Base-by-base conservation (phyloP, 2,797 vertebrate genomes). In the Capromys pilorides region DNA sequence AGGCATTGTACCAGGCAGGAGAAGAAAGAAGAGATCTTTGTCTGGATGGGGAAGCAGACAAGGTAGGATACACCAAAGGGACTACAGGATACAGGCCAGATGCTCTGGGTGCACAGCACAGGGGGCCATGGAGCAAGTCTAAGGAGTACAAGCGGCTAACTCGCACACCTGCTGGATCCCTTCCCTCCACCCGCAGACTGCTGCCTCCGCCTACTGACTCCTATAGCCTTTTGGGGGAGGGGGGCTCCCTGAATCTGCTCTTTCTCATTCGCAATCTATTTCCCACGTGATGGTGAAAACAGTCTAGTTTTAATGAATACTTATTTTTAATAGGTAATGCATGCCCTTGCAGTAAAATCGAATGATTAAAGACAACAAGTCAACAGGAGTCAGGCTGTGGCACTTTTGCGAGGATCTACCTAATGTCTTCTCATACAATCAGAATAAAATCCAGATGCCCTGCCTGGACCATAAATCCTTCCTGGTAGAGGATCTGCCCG, bases 301-400 rank as follows among this genome's bases (percentile, higher is more conserved):
- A 36, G 81, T 86, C 67, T 96, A 87, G n/a, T 83, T 91, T 87
- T 64, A 89, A 84, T 59, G 39, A n/a, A 41, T 28, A 22, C 57
- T 95, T 95, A 36, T 81, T 78, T 88, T 92, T 84, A 88, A 31
- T 39, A 86, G 73, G 18, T 87, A 85, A 79, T 75, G 24, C 33
- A 45, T 59, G 45, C 33, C 71, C 45, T 90, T 84, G 41, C 54
- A 64, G 57, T 26, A 73, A 73, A 91, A 77, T 6, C 49, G 73
- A 84, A 81, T 81, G 85, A 77, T 85, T 62, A 83, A 77, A 54
- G 86, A 28, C n/a, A 49, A 18, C 49, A 75, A 67, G 61, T 31
- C 75, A 92, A 71, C 21, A 45, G 69, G 45, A 93, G 75, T 92
- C 88, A 84, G 62, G 62, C n/a, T 14, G 18, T 10, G 39, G 41